phyloP scores from a whole-genome alignment of 2,113 vertebrate genomes.

The Ornithorhynchus anatinus region DNA sequence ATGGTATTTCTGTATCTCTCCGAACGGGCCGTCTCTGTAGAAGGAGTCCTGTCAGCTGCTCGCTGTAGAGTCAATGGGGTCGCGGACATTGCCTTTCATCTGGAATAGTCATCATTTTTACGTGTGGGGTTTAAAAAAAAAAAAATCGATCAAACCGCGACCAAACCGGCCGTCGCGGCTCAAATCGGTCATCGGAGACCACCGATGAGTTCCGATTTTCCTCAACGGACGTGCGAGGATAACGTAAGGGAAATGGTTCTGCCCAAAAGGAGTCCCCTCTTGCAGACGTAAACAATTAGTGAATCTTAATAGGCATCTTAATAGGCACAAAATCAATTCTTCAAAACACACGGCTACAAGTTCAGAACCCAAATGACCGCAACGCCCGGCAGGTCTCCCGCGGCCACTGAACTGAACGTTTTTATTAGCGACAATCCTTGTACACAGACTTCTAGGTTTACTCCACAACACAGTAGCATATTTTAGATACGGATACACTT shows the following conservation, averaged over 20 bases:
- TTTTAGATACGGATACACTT: slow-evolving; percentile 53
- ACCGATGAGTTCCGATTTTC: slow-evolving; percentile 17
- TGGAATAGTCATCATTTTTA: slow-evolving; percentile 42
- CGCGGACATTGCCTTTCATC: slow-evolving; percentile 54
- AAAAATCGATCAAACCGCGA: slow-evolving; percentile 25
- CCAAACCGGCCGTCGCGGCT: slow-evolving; percentile 43
- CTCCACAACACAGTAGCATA: slow-evolving; percentile 28
- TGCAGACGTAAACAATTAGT: slow-evolving; percentile 53
- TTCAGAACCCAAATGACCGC: slow-evolving; percentile 49
- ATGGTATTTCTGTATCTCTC: slow-evolving; percentile 61
- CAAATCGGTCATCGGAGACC: slow-evolving; percentile 52
- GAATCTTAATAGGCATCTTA: slow-evolving; percentile 60
- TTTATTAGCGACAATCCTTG: slow-evolving; percentile 58
- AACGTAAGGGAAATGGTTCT: slow-evolving; percentile 41
- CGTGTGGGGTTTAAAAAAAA: slow-evolving; percentile 33
- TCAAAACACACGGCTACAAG: slow-evolving; percentile 47
- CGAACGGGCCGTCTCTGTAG: slow-evolving; percentile 58
- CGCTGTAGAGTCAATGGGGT: slow-evolving; percentile 44
- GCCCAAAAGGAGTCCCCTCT: slow-evolving; percentile 17
- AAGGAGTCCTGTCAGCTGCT: slow-evolving; percentile 59
- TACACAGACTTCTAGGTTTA: slow-evolving; percentile 46
- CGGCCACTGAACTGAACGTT: slow-evolving; percentile 42
- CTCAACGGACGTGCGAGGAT: background rate
- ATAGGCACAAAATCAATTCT: slow-evolving; percentile 46
- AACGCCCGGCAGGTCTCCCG: slow-evolving; percentile 60